Evolutionary conservation across 1,140 invertebrate species (phyloP).

Genomic region (Monomorium pharaonis): DNA sequence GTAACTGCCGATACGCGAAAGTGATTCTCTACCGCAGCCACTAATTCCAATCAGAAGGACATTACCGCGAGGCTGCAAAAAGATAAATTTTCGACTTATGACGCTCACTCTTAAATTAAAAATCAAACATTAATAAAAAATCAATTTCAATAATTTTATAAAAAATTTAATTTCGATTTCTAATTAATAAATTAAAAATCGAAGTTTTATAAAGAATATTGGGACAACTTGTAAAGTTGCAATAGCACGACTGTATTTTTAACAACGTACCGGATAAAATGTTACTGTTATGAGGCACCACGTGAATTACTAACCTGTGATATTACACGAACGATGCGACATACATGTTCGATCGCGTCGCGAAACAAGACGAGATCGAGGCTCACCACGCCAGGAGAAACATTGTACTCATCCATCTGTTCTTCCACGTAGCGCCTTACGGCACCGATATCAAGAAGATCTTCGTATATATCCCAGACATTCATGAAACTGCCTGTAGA

Average conservation of each 20-base stretch:
- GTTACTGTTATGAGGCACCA: background rate
- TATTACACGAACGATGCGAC: constrained; percentile 92
- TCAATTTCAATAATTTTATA: too few species aligned
- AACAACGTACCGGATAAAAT: background rate
- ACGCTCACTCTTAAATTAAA: background rate
- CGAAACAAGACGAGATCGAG: constrained; percentile 93
- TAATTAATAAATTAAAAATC: background rate
- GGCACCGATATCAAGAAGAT: constrained; percentile 87
- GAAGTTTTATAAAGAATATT: background rate
- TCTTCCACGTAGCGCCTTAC: constrained; percentile 88
- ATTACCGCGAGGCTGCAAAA: constrained; percentile 89
- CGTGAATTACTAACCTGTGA: constrained; percentile 86
- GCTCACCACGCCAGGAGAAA: constrained; percentile 89
- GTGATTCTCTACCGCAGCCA: constrained; percentile 93
- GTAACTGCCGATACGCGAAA: constrained; percentile 91
- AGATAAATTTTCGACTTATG: background rate
- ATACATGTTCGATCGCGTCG: constrained; percentile 94
- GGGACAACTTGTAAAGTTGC: background rate
- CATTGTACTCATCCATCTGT: constrained; percentile 93
- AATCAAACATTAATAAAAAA: background rate
- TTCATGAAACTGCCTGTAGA: constrained; percentile 89
- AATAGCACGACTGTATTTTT: too few species aligned
- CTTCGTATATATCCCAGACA: constrained; percentile 91
- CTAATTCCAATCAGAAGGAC: constrained; percentile 94
- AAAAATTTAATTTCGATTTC: too few species aligned